Conservation (phyloP, 2,113 vertebrate species). For the Pogona vitticeps region DNA sequence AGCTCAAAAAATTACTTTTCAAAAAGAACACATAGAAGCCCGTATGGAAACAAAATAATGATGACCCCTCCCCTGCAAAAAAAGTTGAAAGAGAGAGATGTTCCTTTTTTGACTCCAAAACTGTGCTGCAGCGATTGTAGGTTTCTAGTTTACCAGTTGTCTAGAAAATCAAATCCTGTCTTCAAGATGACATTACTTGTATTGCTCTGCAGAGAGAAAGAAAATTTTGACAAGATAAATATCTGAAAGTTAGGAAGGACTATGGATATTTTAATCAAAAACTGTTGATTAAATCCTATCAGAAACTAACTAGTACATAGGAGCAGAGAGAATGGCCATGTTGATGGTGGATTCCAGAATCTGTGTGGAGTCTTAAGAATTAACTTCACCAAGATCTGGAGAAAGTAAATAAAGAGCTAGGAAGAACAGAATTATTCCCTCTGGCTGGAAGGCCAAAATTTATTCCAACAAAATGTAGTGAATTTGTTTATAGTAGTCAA, state of each 20-base stretch:
- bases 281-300: no score
- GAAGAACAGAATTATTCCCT: no score
- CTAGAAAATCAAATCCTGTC: conserved; percentile 98
- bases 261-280: not conserved
- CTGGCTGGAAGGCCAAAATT: no score
- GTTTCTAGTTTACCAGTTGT: conserved; percentile 91
- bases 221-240: conserved; percentile 7
- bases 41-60: conserved; percentile 59
- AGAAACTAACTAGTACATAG: no score
- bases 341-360: no score
- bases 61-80: not conserved
- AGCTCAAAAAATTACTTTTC: conserved; percentile 64
- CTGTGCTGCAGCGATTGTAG: conserved; percentile 36
- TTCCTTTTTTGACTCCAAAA: conserved; percentile 35
- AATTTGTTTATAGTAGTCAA: no score
- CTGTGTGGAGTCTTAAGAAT: no score
- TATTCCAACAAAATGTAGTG: no score
- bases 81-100: conserved; percentile 37
- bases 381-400: no score
- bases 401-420: no score
- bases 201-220: conserved; percentile 80
- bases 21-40: conserved; percentile 60
- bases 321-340: no score
- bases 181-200: conserved; percentile 90
- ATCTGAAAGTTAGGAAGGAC: not conserved